Base-by-base conservation (phyloP, 2,113 vertebrate species). In the Sardina pilchardus region DNA sequence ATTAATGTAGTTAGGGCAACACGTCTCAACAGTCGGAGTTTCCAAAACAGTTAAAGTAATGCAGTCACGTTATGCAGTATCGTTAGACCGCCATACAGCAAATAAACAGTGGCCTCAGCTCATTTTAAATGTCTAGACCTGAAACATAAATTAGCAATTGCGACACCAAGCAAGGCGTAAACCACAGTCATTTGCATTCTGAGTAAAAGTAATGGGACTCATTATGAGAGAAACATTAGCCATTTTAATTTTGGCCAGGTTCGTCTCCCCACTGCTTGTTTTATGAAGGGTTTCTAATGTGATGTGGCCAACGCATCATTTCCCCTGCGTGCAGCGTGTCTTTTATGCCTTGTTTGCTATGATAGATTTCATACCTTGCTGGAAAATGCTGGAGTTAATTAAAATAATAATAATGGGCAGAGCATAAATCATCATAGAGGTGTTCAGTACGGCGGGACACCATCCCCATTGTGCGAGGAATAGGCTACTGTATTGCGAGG, bases 301-400 rank as follows among this genome's bases (percentile, higher is more conserved):
- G 87, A 48, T 56, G 82, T 84, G 42, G 71, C 82, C 81, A 39
- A 56, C 53, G 44, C 75, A 85, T 85, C 47, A 87, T 83, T 90
- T 89, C 84, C 63, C 82, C 63, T 21, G 48, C 81, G 83, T 53
- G 48, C 24, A 47, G 42, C 26, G 43, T 36, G 42, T 78, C 85
- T 88, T 86, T 90, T 53, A 85, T 81, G 82, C 47, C 85, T 78
- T 48, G 82, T 88, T 92, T 88, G 81, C 81, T 84, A 88, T 80
- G 75, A 87, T 59, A n/a, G 56, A 85, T 90, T 90, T 91, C 86
- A 91, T 91, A 88, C 88, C 90, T 92, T 92, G 30, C 71, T 91
- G 89, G 50, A 88, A 91, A 90, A 63, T 85, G 81, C 86, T 47
- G 83, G 85, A 82, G 67, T 17, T 82, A 67, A 82, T 88, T 88